A percentile compares a stretch with the other conserved stretches of the same genome.
These are phyloP conservation scores for Myrmophylax atrothorax DNA, from an alignment of 2,113 vertebrate species.

Conservation along the genomic window DNA sequence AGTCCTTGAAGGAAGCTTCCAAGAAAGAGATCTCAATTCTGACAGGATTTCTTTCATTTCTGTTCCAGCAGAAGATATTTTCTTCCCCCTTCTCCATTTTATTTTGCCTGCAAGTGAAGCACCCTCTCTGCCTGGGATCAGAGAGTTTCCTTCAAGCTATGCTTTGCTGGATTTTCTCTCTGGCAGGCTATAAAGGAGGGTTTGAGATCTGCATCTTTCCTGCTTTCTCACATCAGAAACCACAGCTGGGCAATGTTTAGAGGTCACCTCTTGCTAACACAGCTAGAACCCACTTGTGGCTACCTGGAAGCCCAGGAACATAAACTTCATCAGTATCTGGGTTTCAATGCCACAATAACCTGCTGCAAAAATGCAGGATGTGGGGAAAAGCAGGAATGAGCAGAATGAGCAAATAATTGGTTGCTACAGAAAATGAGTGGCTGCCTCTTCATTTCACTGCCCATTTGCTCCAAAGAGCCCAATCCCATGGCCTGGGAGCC, in stretches of 20 bases:
- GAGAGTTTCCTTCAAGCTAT: slow-evolving; percentile 23
- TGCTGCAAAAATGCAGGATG: neutral
- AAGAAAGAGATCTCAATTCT: neutral
- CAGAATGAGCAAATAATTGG: neutral
- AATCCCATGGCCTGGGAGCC: neutral
- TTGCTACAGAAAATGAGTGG: neutral
- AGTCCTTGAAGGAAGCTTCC: slow-evolving; percentile 31
- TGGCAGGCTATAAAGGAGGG: slow-evolving; percentile 21
- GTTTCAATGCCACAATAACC: neutral
- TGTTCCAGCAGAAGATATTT: slow-evolving; percentile 13
- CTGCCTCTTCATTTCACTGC: neutral
- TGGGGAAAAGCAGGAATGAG: neutral
- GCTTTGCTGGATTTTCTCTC: slow-evolving; percentile 10
- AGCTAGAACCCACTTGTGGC: neutral
- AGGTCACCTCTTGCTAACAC: neutral
- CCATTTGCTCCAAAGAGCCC: neutral
- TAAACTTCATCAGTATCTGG: neutral
- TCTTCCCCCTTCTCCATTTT: neutral
- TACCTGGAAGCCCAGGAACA: neutral
- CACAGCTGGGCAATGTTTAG: neutral
- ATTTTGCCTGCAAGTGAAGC: slow-evolving; percentile 17
- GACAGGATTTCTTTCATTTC: slow-evolving; percentile 11
- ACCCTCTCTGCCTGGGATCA: slow-evolving; percentile 41
- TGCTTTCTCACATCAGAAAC: neutral
- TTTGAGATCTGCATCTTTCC: slow-evolving; percentile 11